A percentile compares a stretch with the other conserved stretches of the same genome.
phyloP scores from a whole-genome alignment of 2,888 invertebrate species.

The Pterobdella sp. region DNA sequence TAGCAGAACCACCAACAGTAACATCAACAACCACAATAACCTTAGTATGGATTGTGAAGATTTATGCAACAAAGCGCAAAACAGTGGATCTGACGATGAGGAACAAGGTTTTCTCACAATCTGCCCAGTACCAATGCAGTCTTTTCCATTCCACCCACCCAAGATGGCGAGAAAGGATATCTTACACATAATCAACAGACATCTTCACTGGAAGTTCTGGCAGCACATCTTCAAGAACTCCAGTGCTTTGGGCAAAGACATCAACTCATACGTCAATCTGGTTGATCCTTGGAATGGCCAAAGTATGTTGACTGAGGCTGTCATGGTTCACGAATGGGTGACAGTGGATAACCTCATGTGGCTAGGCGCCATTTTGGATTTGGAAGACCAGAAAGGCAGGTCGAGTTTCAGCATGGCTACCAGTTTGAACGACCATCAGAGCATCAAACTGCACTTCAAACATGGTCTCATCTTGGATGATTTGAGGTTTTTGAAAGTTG shows the following conservation, averaged over 20 bases:
- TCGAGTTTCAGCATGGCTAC: neutral
- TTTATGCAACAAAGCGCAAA: no score
- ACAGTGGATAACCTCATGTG: neutral
- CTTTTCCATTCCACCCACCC: no score
- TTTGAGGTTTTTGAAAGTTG: neutral
- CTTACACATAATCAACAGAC: neutral
- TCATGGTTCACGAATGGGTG: neutral
- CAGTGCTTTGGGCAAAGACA: neutral
- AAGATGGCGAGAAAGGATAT: neutral
- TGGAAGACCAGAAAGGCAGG: neutral
- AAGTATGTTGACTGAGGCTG: neutral
- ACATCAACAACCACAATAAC: no score
- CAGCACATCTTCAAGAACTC: neutral
- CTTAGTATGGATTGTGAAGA: no score
- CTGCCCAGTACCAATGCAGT: no score
- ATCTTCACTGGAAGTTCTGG: neutral
- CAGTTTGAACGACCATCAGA: neutral
- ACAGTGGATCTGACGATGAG: no score
- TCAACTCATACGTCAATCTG: neutral
- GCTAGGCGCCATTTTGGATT: neutral
- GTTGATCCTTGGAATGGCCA: neutral
- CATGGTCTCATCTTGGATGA: neutral
- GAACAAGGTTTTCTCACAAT: no score
- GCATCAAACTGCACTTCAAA: neutral
- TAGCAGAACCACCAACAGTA: no score